Base-by-base conservation (phyloP, 2,888 invertebrate species). In the Myopa testacea region DNA sequence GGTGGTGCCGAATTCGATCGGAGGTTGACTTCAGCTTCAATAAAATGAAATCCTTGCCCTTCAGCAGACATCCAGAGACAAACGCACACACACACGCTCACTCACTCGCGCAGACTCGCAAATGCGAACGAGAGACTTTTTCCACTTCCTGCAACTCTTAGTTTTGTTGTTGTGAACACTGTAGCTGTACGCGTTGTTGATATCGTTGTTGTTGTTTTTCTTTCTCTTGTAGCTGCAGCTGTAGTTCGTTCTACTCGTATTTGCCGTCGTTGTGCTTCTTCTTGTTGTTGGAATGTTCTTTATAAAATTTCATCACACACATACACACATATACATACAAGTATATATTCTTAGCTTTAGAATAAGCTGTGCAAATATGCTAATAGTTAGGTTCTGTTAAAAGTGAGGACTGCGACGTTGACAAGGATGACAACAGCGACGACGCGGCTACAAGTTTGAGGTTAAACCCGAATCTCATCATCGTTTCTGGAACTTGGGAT, bases 301-400 rank as follows among this genome's bases (percentile, higher is more conserved):
- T 37, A 76, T 63, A 76, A 71, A 76, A 76, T 55, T 76, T 68
- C 75, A 63, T 8, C 19, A 19, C 37, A 52, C 50, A 65, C 55
- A 55, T 5, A 4, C 16, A 50, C 70, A 37, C 63, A 16, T 14
- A 34, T 37, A 19, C 40, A 68, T n/a, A 68, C 38, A 14, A 6
- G 40, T 34, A 12, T n/a, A 62, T 16, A 34, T 34, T 19, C n/a
- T n/a, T 8, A 55, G 34, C 55, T 38, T 40, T 26, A 52, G 60
- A 75, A 69, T 75, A 75, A 75, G 68, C 75, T 75, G 52, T 60
- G 75, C 75, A 75, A 75, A 75, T 75, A 75, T 75, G 75, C 75
- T 75, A 75, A 75, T 75, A 69, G 75, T 69, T 58, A 50, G 40
- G 58, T 69, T 75, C 40, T 68, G 69, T 68, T 60, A 58, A 69